These are phyloP conservation scores for Palythoa heliodiscus DNA, from an alignment of 92 coral and sea anemone species.

Conservation along the genomic window DNA sequence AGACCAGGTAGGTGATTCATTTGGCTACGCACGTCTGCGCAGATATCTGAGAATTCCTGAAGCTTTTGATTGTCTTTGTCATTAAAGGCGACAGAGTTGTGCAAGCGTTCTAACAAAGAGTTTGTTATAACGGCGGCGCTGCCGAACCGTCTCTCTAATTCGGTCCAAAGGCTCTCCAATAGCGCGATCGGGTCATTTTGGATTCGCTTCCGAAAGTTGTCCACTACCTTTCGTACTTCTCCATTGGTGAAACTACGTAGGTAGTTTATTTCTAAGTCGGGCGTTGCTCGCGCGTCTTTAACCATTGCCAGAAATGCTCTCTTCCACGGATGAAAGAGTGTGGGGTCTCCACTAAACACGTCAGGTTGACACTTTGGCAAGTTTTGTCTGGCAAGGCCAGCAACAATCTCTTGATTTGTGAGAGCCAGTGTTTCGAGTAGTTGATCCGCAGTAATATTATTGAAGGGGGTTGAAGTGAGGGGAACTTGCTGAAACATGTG, in stretches of 20 bases:
- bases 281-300: conserved; percentile 49
- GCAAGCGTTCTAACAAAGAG: conserved; percentile 56
- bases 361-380: conserved; percentile 48
- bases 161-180: conserved; percentile 58
- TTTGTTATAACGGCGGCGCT: conserved; percentile 64
- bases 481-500: background rate
- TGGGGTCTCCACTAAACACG: conserved; percentile 40
- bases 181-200: conserved; percentile 55
- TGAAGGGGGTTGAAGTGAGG: background rate
- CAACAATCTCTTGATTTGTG: conserved; percentile 8
- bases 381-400: conserved; percentile 42
- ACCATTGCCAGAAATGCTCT: conserved; percentile 61
- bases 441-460: no score
- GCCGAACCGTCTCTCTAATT: conserved; percentile 65
- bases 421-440: no score
- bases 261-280: conserved; percentile 56
- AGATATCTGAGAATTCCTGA: conserved; percentile 49
- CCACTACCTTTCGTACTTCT: conserved; percentile 49
- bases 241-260: conserved; percentile 56
- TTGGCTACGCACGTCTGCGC: conserved; percentile 53
- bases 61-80: conserved; percentile 31
- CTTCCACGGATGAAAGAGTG: conserved; percentile 70
- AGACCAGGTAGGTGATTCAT: conserved; percentile 41
- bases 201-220: conserved; percentile 59
- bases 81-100: conserved; percentile 33